Conservation (phyloP, 2,113 vertebrate species). For the Amia ocellicauda region DNA sequence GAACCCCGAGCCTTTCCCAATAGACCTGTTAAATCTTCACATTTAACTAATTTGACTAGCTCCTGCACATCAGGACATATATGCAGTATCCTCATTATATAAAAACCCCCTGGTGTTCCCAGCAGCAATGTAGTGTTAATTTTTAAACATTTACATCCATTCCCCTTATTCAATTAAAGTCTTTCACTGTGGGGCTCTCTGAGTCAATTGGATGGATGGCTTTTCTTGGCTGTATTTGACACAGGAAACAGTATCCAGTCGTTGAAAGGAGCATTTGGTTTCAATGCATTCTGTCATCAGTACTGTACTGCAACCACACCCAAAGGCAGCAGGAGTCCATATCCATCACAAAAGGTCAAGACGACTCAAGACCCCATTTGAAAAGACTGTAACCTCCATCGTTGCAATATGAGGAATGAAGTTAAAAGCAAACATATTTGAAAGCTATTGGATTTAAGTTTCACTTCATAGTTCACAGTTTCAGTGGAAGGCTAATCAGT, state of each 20-base stretch:
- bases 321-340: too few species aligned
- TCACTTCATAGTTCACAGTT: too few species aligned
- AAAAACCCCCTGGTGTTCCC: not conserved
- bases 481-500: too few species aligned
- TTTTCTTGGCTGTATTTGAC: not conserved
- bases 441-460: too few species aligned
- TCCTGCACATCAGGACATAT: constrained; percentile 2
- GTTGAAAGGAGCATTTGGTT: constrained; percentile 12
- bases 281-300: too few species aligned
- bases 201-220: constrained; percentile 3
- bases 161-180: constrained; percentile 25
- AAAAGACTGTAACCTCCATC: constrained; percentile 31
- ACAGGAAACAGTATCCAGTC: constrained; percentile 12
- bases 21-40: too few species aligned
- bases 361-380: constrained; percentile 23
- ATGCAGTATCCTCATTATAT: not conserved
- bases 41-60: not conserved
- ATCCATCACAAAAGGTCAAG: too few species aligned
- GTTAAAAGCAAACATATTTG: constrained; percentile 32
- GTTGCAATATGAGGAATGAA: constrained; percentile 8
- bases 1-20: too few species aligned
- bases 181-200: constrained; percentile 9
- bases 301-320: too few species aligned
- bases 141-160: constrained; percentile 6
- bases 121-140: constrained; percentile 12